Conservation (phyloP, 2,797 vertebrate genomes). For the Cuniculus paca region DNA sequence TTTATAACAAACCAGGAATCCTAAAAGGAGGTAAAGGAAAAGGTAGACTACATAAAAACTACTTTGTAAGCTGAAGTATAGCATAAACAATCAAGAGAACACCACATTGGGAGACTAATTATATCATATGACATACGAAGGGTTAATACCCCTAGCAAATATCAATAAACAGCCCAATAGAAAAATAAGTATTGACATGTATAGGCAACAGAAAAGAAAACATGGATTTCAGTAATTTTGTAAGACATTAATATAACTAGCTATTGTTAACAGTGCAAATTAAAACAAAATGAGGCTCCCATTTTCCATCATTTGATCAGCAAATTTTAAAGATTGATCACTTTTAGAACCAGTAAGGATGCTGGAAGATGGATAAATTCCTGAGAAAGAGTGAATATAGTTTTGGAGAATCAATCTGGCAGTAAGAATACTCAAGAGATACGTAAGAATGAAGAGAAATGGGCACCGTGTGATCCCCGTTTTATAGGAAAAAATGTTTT, state of each 20-base stretch:
- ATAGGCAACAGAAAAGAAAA: conserved; percentile 9
- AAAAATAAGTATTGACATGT: not conserved
- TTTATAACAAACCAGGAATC: conserved; percentile 45
- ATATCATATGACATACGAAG: not conserved
- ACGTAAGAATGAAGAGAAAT: not conserved
- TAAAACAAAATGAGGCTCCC: not conserved
- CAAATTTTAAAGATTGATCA: not conserved
- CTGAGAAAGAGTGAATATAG: not conserved
- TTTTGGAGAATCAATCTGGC: not conserved
- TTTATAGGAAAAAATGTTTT: not conserved
- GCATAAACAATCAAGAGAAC: not conserved
- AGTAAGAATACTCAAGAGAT: not conserved
- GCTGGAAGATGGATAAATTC: not conserved
- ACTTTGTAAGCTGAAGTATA: not conserved
- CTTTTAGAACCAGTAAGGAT: not conserved
- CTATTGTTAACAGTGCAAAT: conserved; percentile 57
- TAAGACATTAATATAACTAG: not conserved
- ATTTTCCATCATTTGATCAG: conserved; percentile 45
- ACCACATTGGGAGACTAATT: not conserved
- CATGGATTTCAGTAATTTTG: not conserved
- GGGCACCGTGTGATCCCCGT: not conserved
- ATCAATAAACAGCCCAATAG: not conserved
- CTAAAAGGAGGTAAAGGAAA: not conserved
- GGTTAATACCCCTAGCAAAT: not conserved
- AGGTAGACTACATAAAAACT: not conserved